Evolutionary conservation across 64 coral and sea anemone species (phyloP).

Genomic region (Pocillopora verrucosa): DNA sequence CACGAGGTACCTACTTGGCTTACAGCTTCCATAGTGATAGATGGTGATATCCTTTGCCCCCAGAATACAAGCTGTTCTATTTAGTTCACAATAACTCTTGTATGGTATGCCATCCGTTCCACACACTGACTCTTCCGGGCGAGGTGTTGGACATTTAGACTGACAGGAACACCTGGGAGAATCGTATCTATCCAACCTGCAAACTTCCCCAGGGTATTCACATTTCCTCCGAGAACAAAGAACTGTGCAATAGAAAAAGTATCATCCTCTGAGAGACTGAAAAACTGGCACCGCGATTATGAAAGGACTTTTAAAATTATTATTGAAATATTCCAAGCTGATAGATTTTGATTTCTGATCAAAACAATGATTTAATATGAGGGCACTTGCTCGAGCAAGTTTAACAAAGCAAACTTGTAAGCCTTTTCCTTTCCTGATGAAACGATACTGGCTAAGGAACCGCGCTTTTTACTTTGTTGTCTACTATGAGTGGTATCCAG

Average conservation of each 20-base stretch:
- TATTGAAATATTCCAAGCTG: too few relatives aligned
- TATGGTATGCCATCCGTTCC: conserved; percentile 77
- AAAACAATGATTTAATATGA: too few relatives aligned
- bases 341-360: too few relatives aligned
- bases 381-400: too few relatives aligned
- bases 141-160: conserved; percentile 37
- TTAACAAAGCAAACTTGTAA: too few relatives aligned
- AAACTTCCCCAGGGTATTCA: conserved; percentile 59
- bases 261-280: not conserved
- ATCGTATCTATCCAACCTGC: conserved; percentile 48
- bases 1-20: conserved; percentile 27
- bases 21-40: conserved; percentile 39
- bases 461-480: too few relatives aligned
- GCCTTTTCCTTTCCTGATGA: too few relatives aligned
- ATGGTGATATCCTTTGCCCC: conserved; percentile 44
- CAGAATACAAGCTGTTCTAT: conserved; percentile 84
- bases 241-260: conserved; percentile 35
- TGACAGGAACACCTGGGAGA: conserved; percentile 64
- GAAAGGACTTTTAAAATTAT: too few relatives aligned
- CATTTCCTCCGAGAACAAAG: conserved; percentile 52
- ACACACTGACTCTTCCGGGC: conserved; percentile 45
- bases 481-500: too few relatives aligned
- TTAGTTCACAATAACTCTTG: conserved; percentile 66
- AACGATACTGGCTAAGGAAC: too few relatives aligned
- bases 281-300: not conserved